Evolutionary conservation across 2,888 invertebrate genomes (phyloP).

Genomic region (Bedellia somnulentella): DNA sequence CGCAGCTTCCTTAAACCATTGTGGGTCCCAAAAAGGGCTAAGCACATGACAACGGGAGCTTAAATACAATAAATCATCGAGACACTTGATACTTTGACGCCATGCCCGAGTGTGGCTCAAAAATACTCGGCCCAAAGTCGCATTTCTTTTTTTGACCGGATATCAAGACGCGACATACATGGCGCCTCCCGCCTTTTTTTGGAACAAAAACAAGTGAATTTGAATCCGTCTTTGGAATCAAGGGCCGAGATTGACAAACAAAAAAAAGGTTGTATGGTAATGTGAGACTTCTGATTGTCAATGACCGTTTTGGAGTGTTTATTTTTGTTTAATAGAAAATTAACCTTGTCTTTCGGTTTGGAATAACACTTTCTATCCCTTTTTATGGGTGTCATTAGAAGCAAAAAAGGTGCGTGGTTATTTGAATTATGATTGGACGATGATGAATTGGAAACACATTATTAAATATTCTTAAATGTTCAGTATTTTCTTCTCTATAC

Average conservation of each 20-base stretch:
- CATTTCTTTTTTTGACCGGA: slow-evolving; percentile 31
- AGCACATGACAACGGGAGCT: slow-evolving; percentile 16
- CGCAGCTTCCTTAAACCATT: too few species aligned
- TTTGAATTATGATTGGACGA: too few species aligned
- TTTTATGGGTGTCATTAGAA: too few species aligned
- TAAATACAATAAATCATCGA: slow-evolving; percentile 37
- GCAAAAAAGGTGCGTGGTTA: too few species aligned
- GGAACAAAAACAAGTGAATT: slow-evolving; percentile 8
- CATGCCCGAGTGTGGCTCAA: slow-evolving; percentile 23
- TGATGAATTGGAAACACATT: too few species aligned
- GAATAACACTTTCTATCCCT: too few species aligned
- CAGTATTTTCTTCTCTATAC: too few species aligned
- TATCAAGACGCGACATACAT: slow-evolving; percentile 41
- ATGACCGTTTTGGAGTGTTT: too few species aligned
- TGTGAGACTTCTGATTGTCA: not conserved
- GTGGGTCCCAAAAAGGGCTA: too few species aligned
- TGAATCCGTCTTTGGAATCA: slow-evolving; percentile 1
- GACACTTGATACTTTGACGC: slow-evolving; percentile 29
- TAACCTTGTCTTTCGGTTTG: too few species aligned
- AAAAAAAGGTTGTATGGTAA: slow-evolving; percentile 1
- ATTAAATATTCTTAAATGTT: too few species aligned
- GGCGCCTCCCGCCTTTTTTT: slow-evolving; percentile 37
- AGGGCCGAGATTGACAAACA: not conserved
- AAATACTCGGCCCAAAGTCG: slow-evolving; percentile 17
- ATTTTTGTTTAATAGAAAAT: too few species aligned